Conservation (phyloP, 2,888 invertebrate species). For the Sarcophaga subvicina region DNA sequence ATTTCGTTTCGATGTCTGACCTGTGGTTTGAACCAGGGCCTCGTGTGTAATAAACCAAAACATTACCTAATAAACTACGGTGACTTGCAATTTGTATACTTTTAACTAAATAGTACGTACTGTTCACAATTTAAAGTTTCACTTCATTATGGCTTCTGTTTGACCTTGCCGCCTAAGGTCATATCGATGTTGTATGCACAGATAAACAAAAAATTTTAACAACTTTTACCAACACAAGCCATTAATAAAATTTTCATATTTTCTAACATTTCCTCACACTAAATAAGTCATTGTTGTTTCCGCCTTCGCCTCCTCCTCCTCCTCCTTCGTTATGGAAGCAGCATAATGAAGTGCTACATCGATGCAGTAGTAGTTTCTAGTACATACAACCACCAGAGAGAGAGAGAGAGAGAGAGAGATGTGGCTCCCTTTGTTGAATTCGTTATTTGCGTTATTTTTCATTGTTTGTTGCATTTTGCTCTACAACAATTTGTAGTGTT, state of each 20-base stretch:
- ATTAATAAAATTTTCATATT: conserved; percentile 17
- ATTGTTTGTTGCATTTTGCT: neutral
- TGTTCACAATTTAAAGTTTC: neutral
- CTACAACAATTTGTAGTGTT: neutral
- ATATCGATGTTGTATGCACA: neutral
- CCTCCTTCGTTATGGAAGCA: neutral
- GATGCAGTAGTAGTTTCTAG: neutral
- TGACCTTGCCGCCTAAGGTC: conserved; percentile 1
- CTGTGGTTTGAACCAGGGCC: no score
- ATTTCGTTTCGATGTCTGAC: no score
- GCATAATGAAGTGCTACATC: neutral
- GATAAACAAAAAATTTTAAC: neutral
- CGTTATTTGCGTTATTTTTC: neutral
- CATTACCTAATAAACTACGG: no score
- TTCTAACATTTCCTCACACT: conserved; percentile 16
- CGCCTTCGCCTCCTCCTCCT: conserved; percentile 3
- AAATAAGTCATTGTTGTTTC: conserved; percentile 34
- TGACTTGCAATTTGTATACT: no score
- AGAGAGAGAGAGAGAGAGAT: neutral
- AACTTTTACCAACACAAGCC: neutral
- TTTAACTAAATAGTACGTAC: neutral
- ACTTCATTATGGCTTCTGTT: neutral
- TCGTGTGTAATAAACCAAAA: no score
- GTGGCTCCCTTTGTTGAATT: neutral
- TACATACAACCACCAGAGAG: no score